These are phyloP conservation scores for Ifrita kowaldi DNA, from an alignment of 2,113 vertebrate species.

Conservation along the genomic window DNA sequence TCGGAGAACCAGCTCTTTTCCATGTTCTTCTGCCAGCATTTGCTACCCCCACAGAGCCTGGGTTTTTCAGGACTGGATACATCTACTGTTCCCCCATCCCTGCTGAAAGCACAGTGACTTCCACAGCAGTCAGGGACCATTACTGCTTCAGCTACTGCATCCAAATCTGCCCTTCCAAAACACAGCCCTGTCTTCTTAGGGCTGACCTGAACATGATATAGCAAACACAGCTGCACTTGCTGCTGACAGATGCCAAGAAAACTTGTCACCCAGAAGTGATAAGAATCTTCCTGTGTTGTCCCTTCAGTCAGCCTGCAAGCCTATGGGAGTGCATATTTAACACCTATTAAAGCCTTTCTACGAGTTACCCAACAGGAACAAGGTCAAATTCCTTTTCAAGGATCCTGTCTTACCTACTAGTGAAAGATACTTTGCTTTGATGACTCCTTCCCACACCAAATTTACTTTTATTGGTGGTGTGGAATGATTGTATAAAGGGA, in stretches of 20 bases:
- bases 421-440: not conserved
- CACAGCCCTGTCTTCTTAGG: not conserved
- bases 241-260: not conserved
- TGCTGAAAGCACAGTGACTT: not conserved
- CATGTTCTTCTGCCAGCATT: not conserved
- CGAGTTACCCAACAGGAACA: not conserved
- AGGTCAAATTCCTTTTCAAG: not conserved
- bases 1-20: not conserved
- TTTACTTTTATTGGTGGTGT: not conserved
- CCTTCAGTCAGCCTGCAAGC: not conserved
- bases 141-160: not conserved
- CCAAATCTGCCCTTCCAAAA: not conserved
- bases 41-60: fast-evolving
- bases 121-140: not conserved
- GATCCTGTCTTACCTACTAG: not conserved
- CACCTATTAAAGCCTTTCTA: not conserved
- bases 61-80: not conserved
- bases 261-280: not conserved
- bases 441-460: not conserved
- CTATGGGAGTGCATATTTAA: not conserved
- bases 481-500: not conserved
- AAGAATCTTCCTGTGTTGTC: not conserved
- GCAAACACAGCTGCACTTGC: not conserved
- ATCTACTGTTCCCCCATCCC: not conserved
- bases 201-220: not conserved